These are phyloP conservation scores for Caenorhabditis sulstoni DNA, from an alignment of 2,888 invertebrate genomes.

Conservation along the genomic window DNA sequence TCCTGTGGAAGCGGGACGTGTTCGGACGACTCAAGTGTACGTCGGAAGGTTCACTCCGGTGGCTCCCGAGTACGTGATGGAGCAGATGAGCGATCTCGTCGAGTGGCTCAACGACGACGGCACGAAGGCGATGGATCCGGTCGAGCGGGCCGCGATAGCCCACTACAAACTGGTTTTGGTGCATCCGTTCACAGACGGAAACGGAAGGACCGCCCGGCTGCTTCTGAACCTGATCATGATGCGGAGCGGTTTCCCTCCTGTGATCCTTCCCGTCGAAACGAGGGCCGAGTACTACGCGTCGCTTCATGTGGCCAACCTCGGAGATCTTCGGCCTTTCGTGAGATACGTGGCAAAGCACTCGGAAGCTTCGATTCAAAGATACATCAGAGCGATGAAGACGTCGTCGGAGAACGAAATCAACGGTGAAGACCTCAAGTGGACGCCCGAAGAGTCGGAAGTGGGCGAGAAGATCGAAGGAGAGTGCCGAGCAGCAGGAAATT, in stretches of 20 bases:
- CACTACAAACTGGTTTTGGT: conserved; percentile 97
- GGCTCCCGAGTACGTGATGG: conserved; percentile 88
- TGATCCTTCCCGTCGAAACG: conserved; percentile 82
- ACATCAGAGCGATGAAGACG: conserved; percentile 55
- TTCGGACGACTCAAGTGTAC: conserved; percentile 87
- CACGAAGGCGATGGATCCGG: conserved; percentile 90
- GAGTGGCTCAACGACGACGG: conserved; percentile 92
- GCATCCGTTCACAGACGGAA: conserved; percentile 97
- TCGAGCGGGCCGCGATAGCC: conserved; percentile 94
- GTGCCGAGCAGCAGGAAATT: conserved; percentile 39
- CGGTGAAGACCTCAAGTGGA: conserved; percentile 11
- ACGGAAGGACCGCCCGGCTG: conserved; percentile 94
- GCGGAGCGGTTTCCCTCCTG: conserved; percentile 95
- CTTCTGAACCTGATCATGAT: conserved; percentile 96
- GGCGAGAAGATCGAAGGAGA: conserved; percentile 43
- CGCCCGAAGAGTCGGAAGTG: conserved; percentile 33
- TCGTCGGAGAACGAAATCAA: conserved; percentile 26
- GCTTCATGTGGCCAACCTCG: conserved; percentile 92
- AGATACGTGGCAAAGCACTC: conserved; percentile 89
- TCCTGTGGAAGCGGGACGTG: conserved; percentile 91
- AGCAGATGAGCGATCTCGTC: conserved; percentile 91
- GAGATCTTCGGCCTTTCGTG: conserved; percentile 95
- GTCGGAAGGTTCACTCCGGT: conserved; percentile 88
- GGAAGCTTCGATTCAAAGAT: conserved; percentile 69
- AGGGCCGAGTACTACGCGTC: conserved; percentile 86